Percentiles rank a stretch among this genome's conserved stretches.
Evolutionary conservation across 2,888 invertebrate species (phyloP).

Genomic region (Caenorhabditis plicata): DNA sequence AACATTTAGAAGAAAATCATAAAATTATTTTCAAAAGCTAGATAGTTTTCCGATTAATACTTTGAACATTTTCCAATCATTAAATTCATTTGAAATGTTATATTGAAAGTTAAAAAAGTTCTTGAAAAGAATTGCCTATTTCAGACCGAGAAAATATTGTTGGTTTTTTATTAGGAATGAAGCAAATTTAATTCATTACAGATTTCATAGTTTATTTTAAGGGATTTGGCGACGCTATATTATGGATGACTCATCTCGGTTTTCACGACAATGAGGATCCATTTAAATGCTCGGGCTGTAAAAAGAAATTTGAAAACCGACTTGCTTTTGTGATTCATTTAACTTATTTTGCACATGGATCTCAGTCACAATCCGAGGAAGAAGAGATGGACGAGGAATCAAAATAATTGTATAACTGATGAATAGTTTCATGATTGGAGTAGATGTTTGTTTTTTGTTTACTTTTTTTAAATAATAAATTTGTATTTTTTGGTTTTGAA

Average conservation of each 20-base stretch:
- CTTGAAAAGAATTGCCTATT: too few species aligned
- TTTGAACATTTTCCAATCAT: too few species aligned
- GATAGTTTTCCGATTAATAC: too few species aligned
- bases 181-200: neutral
- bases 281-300: conserved; percentile 17
- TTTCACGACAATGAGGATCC: conserved; percentile 15
- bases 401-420: neutral
- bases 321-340: conserved; percentile 21
- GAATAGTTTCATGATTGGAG: neutral
- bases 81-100: neutral
- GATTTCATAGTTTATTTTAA: conserved; percentile 1
- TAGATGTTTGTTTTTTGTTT: neutral
- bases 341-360: conserved; percentile 18
- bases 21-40: neutral
- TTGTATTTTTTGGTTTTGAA: neutral
- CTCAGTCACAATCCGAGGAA: neutral
- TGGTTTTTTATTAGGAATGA: neutral
- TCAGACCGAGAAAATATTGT: too few species aligned
- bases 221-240: conserved; percentile 18
- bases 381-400: neutral
- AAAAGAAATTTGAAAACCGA: conserved; percentile 17
- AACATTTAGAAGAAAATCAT: neutral
- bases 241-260: conserved; percentile 23
- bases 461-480: neutral
- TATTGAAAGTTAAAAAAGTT: conserved; percentile 1